phyloP scores from a whole-genome alignment of 2,113 vertebrate species.

The Takifugu bimaculatus region DNA sequence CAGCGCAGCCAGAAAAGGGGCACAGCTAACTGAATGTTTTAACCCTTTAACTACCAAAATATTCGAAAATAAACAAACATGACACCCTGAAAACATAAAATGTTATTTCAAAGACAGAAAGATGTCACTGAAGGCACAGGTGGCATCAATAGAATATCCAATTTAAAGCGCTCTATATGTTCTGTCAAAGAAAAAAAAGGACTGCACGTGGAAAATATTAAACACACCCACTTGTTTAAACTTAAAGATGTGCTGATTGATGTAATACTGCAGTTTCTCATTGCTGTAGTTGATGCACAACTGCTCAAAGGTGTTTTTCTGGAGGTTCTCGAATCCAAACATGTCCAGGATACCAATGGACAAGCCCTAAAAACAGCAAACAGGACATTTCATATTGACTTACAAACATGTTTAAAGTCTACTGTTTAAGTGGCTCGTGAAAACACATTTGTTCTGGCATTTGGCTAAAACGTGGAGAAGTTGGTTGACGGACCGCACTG shows the following conservation, averaged over 20 bases:
- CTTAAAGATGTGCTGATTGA: slow-evolving; percentile 89
- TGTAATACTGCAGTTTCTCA: slow-evolving; percentile 89
- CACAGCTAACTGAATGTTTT: no score
- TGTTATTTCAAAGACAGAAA: neutral
- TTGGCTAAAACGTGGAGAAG: neutral
- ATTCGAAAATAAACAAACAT: neutral
- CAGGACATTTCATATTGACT: neutral
- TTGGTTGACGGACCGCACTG: neutral
- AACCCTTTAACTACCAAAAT: neutral
- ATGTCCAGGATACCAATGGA: slow-evolving; percentile 93
- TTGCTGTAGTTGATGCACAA: slow-evolving; percentile 95
- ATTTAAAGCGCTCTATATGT: neutral
- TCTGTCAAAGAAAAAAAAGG: no score
- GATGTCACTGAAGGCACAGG: neutral
- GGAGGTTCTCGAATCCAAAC: slow-evolving; percentile 94
- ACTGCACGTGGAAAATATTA: neutral
- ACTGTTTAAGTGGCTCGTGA: neutral
- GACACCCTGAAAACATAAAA: neutral
- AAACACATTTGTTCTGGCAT: neutral
- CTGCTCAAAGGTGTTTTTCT: slow-evolving; percentile 91
- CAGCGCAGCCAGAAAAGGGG: no score
- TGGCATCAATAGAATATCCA: neutral
- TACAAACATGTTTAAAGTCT: neutral
- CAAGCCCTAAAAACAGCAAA: slow-evolving; percentile 75
- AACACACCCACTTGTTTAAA: slow-evolving; percentile 80